Evolutionary conservation across 2,797 vertebrate genomes (phyloP), one percentile per base, ranked within the genome.

Genomic region (Melanotaenia parkinsoni): DNA sequence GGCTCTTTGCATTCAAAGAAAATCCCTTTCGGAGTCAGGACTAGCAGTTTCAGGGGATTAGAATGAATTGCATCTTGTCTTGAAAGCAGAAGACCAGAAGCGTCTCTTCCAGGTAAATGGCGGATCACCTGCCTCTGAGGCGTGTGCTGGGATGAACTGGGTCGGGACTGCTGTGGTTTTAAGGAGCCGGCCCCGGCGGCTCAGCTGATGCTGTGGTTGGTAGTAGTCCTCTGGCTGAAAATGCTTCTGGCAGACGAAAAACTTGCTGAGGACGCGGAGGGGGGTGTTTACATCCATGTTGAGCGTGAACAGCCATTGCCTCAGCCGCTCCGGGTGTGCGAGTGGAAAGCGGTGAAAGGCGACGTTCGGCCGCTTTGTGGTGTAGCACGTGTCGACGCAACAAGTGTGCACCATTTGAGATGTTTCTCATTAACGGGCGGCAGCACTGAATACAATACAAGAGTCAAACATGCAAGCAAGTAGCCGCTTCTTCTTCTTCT

Each of bases 231-330:
- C 60, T 1, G 57, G 33, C 32, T 50, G 40, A 5, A 89, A 87
- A 47, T 89, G 87, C 12, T 63, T 67, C 71, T 79, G 74, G 50
- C 87, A 87, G 30, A 87, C 71, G 53, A 62, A 75, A 7, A 77
- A 58, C 53, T 63, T 76, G 69, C 0, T 14, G 64, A 87, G 60
- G 3, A 62, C 2, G 24, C 45, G 45, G 1, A 45, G 30, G 12
- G 85, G 80, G 6, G 74, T 86, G 64, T 75, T 61, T 5, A 37
- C 24, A 13, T 81, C 82, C 67, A 87, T 72, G 76, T 40, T 11
- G 22, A 89, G 76, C 0, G 62, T 59, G 0, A 28, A 57, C 37
- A 87, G 78, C 85, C 84, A 87, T 13, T 53, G 80, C 26, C 60
- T 58, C 61, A 79, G 43, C 3, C 77, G 66, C 26, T 61, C 40